These are phyloP conservation scores for Lagocephalus sceleratus DNA, from an alignment of 2,797 vertebrate genomes.

Conservation along the genomic window DNA sequence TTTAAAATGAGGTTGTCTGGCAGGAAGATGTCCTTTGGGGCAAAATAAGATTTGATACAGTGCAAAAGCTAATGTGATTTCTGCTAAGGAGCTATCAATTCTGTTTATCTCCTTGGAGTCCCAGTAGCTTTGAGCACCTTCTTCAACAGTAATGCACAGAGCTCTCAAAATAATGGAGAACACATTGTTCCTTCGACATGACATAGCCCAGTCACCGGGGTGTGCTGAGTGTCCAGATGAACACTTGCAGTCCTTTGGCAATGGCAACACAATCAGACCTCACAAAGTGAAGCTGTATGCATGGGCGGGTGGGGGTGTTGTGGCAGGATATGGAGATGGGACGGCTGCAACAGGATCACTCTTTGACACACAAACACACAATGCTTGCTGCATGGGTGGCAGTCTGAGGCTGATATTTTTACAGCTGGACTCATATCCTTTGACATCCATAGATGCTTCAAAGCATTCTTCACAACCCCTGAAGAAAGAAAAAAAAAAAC, in stretches of 20 bases:
- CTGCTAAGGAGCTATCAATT: conserved; percentile 47
- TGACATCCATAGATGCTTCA: conserved; percentile 44
- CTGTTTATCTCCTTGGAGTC: conserved; percentile 39
- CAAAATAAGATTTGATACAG: conserved; percentile 58
- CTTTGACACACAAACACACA: conserved; percentile 54
- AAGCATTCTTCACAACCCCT: conserved; percentile 36
- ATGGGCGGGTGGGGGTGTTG: conserved; percentile 14
- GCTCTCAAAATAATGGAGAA: conserved; percentile 22
- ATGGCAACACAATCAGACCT: conserved; percentile 36
- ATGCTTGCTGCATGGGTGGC: conserved; percentile 69
- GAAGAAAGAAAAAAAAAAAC: background rate
- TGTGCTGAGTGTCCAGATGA: conserved; percentile 31
- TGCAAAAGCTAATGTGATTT: conserved; percentile 54
- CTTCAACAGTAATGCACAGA: conserved; percentile 14
- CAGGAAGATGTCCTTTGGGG: conserved; percentile 14
- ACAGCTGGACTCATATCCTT: conserved; percentile 72
- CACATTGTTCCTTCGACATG: conserved; percentile 10
- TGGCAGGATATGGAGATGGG: conserved; percentile 58
- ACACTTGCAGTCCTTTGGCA: conserved; percentile 6
- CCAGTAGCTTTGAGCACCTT: conserved; percentile 13
- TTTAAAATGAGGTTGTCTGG: conserved; percentile 22
- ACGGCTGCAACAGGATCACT: conserved; percentile 54
- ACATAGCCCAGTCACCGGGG: conserved; percentile 28
- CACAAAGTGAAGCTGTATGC: conserved; percentile 54
- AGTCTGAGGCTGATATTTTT: conserved; percentile 70